Conservation (phyloP, 2,888 invertebrate species). For the Volucella bombylans region DNA sequence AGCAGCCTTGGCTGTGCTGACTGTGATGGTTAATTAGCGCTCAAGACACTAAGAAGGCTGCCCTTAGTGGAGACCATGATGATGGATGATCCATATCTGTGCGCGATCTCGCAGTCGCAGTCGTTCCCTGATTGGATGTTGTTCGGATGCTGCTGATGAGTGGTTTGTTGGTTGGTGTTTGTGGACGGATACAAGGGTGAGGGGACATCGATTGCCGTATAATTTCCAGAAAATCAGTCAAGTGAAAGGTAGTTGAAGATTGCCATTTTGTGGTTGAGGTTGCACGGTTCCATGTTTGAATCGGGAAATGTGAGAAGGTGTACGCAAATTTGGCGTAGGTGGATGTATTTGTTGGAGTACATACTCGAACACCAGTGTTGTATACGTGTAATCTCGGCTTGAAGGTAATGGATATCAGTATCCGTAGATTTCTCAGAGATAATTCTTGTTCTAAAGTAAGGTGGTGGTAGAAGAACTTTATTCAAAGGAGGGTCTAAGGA, state of each 20-base stretch:
- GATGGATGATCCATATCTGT: conserved; percentile 70
- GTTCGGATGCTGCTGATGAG: conserved; percentile 15
- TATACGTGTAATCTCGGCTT: too few relatives aligned
- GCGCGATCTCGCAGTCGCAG: conserved; percentile 44
- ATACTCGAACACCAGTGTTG: too few relatives aligned
- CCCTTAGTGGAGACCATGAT: conserved; percentile 63
- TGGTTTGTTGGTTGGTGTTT: conserved; percentile 4
- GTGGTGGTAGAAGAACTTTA: too few relatives aligned
- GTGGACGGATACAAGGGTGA: not conserved
- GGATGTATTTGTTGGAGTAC: too few relatives aligned
- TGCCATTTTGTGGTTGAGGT: conserved; percentile 51
- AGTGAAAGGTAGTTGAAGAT: conserved; percentile 47
- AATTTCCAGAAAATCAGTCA: conserved; percentile 17
- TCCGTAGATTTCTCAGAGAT: too few relatives aligned
- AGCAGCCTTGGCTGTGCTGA: conserved; percentile 59
- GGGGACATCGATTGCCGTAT: not conserved
- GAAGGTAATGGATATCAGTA: too few relatives aligned
- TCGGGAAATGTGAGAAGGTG: not conserved
- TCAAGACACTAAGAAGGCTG: conserved; percentile 70
- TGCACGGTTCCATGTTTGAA: conserved; percentile 26
- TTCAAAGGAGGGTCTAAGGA: too few relatives aligned
- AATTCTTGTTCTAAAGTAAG: too few relatives aligned
- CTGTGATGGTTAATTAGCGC: conserved; percentile 69
- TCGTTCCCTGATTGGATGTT: conserved; percentile 62
- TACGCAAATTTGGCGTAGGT: not conserved